Base-by-base conservation (phyloP, 1,140 invertebrate genomes). In the Drosophila willistoni region DNA sequence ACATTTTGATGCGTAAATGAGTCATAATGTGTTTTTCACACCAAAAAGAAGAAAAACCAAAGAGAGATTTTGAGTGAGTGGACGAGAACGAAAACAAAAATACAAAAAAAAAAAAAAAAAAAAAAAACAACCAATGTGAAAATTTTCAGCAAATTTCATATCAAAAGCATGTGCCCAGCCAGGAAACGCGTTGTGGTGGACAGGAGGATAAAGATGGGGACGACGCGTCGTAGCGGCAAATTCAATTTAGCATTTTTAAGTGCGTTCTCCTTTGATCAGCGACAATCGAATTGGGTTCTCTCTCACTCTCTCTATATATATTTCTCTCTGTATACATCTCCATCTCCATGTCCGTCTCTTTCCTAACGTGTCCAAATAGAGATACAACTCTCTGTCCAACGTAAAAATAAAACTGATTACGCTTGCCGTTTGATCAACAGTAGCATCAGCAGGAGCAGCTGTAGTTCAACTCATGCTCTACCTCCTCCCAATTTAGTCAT, bases 211-310 rank as follows among this genome's bases (percentile, higher is more conserved):
- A 13, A 12, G 36, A 39, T 39, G 36, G 12, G 39, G 34, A 36
- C 59, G 72, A 77, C 69, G 79, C 73, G 74, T 79, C 89, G 86
- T 86, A 82, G 82, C 90, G 81, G 84, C 90, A 91, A 91, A 91
- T 91, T 91, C 73, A 91, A 91, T 91, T 91, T 91, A 91, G 90
- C 82, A 90, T 91, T 91, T 91, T 91, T 90, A 91, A 91, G 90
- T 91, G 90, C 90, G 90, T 90, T 84, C 83, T 76, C 90, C 86
- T 91, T 91, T 90, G 86, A 90, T 83, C 85, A 91, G 80, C 79
- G 81, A 91, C 90, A 91, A 91, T 91, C 86, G 90, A 91, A 91
- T 91, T 91, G 44, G 44, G 3, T 12, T 84, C 36, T 81, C 7
- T 51, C 85, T 66, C 71, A n/a, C n/a, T n/a, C n/a, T n/a, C n/a